phyloP scores from a whole-genome alignment of 2,113 vertebrate species.

The Opisthocomus hoazin region DNA sequence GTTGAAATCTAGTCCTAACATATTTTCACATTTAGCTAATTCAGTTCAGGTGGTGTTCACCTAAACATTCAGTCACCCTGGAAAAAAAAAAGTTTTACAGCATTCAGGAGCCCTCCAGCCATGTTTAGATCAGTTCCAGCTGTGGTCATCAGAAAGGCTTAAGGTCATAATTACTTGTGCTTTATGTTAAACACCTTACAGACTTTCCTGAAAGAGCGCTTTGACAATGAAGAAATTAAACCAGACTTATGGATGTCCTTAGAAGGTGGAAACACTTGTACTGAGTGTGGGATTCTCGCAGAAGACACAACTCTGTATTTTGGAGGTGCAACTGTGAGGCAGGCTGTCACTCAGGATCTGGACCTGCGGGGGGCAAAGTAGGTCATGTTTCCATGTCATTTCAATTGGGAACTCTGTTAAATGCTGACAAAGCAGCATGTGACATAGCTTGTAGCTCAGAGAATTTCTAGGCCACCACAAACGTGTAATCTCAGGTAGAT shows the following conservation, averaged over 20 bases:
- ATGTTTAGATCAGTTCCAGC: not conserved
- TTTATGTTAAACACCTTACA: slow-evolving; percentile 41
- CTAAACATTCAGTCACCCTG: too few relatives aligned
- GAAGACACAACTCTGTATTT: slow-evolving; percentile 94
- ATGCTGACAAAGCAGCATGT: not conserved
- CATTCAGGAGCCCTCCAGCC: not conserved
- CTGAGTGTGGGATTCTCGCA: slow-evolving; percentile 90
- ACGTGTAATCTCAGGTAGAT: not conserved
- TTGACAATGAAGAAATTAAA: slow-evolving; percentile 91
- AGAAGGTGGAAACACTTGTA: slow-evolving; percentile 90
- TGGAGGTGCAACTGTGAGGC: slow-evolving; percentile 86
- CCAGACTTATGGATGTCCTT: slow-evolving; percentile 90
- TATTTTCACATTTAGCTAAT: not conserved
- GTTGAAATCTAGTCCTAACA: not conserved
- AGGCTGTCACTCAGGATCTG: slow-evolving; percentile 90
- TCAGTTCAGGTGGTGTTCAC: not conserved
- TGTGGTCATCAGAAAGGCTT: not conserved
- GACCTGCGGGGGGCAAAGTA: slow-evolving; percentile 96
- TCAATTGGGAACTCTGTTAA: not conserved
- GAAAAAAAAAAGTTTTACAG: not conserved
- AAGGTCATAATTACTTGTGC: not conserved
- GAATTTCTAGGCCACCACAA: not conserved
- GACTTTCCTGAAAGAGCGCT: slow-evolving; percentile 95
- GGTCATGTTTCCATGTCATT: slow-evolving; percentile 42
- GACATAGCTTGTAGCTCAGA: not conserved